Base-by-base conservation (phyloP, 2,797 vertebrate species). In the Kryptopterus vitreolus region DNA sequence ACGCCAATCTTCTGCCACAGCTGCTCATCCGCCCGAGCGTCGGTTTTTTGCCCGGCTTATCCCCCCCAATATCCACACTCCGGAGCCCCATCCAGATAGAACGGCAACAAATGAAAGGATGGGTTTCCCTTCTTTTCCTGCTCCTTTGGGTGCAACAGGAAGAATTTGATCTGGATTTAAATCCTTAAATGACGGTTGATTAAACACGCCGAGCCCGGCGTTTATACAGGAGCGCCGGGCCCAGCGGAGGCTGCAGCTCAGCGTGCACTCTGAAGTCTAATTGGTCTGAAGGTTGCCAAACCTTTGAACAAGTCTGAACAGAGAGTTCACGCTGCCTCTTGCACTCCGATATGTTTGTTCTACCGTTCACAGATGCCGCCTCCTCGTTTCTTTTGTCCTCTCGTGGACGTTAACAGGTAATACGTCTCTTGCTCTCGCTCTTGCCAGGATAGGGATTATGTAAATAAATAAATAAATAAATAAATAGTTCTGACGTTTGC, bases 131-230 rank as follows among this genome's bases (percentile, higher is more conserved):
- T 20, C 35, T 11, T 18, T 59, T 50, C 65, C 78, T 50, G 86
- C 84, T 89, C 88, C 85, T 89, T 80, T 62, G 86, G 66, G 86
- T 91, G 85, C 86, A 88, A 88, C 90, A 86, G 90, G 89, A 93
- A 92, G 89, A 91, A 91, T 91, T 91, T 90, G 65, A 91, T 92
- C 91, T 92, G 92, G 92, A 92, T 91, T 93, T 92, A 92, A 93
- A 91, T 91, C 90, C 91, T 89, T 91, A 90, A 92, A 93, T 93
- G 92, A 92, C 91, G 90, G 88, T 89, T 89, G 89, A 92, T 93
- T 90, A 93, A 93, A 92, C 91, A 93, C 92, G 89, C 90, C 91
- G 90, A 89, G 86, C 79, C 88, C 88, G 87, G 82, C 90, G 87
- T 93, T 93, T 91, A 90, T 90, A 87, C 90, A 89, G 90, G 87